These are phyloP conservation scores for Hylyphantes graminicola DNA, from an alignment of 1,140 invertebrate species.

Conservation along the genomic window DNA sequence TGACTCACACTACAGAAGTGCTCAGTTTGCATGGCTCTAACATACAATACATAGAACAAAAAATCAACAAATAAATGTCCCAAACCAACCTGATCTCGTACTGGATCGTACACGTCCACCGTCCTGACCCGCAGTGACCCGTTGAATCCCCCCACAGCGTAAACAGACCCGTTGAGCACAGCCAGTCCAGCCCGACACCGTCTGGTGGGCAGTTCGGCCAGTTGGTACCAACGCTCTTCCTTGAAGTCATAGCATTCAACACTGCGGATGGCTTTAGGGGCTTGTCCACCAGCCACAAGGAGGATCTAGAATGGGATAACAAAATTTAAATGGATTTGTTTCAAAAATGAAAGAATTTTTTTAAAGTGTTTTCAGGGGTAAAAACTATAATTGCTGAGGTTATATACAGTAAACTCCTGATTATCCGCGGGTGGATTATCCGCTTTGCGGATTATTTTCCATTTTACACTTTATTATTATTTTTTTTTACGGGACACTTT, in stretches of 20 bases:
- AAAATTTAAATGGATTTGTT: neutral
- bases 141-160: constrained; percentile 93
- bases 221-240: constrained; percentile 71
- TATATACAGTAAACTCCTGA: too few relatives aligned
- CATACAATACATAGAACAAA: neutral
- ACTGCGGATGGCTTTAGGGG: constrained; percentile 93
- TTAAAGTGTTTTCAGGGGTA: too few relatives aligned
- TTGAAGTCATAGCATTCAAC: constrained; percentile 92
- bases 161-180: constrained; percentile 86
- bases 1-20: too few relatives aligned
- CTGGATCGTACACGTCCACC: constrained; percentile 87
- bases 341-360: neutral
- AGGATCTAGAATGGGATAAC: constrained; percentile 73
- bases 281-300: constrained; percentile 93
- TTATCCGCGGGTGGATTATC: too few relatives aligned
- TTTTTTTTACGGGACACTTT: too few relatives aligned
- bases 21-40: too few relatives aligned
- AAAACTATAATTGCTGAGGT: too few relatives aligned
- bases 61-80: neutral
- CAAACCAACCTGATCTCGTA: constrained; percentile 72
- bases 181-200: constrained; percentile 87
- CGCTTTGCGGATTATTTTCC: too few relatives aligned
- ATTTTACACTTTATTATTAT: too few relatives aligned
- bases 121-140: constrained; percentile 90
- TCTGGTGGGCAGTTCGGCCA: constrained; percentile 88